Base-by-base conservation (phyloP, 37 sponge, comb jelly and placozoan species). In the Haliclona indistincta region DNA sequence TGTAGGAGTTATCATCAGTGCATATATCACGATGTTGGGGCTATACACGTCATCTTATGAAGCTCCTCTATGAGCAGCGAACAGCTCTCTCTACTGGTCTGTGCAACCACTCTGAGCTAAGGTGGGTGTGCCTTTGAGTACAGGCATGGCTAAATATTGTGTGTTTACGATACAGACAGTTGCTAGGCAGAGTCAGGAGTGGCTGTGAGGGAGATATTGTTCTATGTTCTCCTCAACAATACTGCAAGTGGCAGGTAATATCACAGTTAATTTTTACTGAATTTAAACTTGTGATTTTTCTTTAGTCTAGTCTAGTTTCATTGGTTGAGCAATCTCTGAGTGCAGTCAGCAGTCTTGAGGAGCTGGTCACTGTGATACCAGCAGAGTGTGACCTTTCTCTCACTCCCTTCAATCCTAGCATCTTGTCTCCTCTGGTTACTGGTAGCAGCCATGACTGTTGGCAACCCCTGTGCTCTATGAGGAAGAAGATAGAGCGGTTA, bases 1-100 rank as follows among this genome's bases (percentile, higher is more conserved):
- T 66, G 20, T 54, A 84, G 84, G 77, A 76, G 8, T 47, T 84
- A 23, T 52, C 64, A 35, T 1, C 67, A 22, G 33, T 51, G 0
- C 84, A 76, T 68, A 25, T 84, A 19, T 33, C 28, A 35, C 56
- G 77, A 22, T 69, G 74, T 44, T 68, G 69, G 36, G 84, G 84
- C 0, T 84, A 71, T 69, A 62, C 63, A 5, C 1, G 33, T 61
- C 54, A 76, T 23, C n/a, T 84, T 25, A 60, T 84, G 54, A 11
- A 32, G n/a, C 4, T 60, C 2, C 62, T 84, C 36, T 58, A 53
- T 63, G 47, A 69, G 22, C 77, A 84, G 28, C 47, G 77, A 5
- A 20, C 5, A 37, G 3, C 39, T 2, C 61, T 74, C 11, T 3
- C 43, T 25, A 33, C 56, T 6, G 54, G 42, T 26, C 40, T 34